Evolutionary conservation across 2,113 vertebrate genomes (phyloP).

Genomic region (Morone saxatilis): DNA sequence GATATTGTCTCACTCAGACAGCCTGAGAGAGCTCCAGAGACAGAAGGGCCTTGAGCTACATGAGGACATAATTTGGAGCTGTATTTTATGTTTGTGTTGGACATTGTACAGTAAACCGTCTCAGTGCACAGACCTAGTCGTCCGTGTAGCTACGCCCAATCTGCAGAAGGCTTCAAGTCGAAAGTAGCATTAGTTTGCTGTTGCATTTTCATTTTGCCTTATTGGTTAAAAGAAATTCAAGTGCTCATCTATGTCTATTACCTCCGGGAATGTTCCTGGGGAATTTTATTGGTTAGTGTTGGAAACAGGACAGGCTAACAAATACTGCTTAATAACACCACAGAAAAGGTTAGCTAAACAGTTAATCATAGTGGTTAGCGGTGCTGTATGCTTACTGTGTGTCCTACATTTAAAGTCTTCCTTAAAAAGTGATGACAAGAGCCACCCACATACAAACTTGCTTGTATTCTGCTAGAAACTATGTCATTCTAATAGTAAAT

Average conservation of each 20-base stretch:
- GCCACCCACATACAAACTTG: constrained; percentile 29
- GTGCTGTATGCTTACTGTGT: background rate
- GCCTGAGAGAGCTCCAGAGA: background rate
- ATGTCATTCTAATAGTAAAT: background rate
- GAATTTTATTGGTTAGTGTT: constrained; percentile 16
- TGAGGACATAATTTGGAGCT: constrained; percentile 17
- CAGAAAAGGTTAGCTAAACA: constrained; percentile 17
- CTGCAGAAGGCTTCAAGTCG: constrained; percentile 13
- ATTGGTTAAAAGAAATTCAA: background rate
- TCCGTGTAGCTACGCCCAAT: constrained; percentile 31
- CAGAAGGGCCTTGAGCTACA: constrained; percentile 31
- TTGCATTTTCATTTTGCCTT: background rate
- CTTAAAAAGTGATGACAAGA: constrained; percentile 22
- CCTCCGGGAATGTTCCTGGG: background rate
- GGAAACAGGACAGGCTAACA: constrained; percentile 29
- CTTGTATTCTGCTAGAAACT: background rate
- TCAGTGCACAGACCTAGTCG: background rate
- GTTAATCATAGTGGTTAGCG: constrained; percentile 23
- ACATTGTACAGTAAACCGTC: constrained; percentile 21
- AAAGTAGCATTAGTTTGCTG: background rate
- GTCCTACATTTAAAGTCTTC: constrained; percentile 15
- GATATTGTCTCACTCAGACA: constrained; percentile 39
- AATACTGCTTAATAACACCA: constrained; percentile 18
- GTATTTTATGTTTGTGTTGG: constrained; percentile 55
- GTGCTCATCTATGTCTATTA: background rate